Conservation (phyloP, 2,113 vertebrate species). For the Eudorcas thomsonii region DNA sequence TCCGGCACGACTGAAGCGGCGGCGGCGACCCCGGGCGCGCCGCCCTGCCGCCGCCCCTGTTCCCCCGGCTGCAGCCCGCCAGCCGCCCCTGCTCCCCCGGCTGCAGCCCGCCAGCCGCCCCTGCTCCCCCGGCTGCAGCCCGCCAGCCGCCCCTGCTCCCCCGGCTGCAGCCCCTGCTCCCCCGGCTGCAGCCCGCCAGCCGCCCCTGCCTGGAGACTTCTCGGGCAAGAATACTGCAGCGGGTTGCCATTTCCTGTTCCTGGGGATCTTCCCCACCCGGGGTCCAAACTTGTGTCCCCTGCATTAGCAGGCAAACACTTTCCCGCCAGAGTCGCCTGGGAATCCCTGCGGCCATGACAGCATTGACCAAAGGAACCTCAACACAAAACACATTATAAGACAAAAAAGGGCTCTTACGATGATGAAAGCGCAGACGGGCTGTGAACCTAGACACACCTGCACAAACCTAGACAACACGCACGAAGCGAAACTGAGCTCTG, state of each 20-base stretch:
- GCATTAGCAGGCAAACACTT: background rate
- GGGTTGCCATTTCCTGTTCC: background rate
- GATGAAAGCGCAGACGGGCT: background rate
- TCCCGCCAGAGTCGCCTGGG: background rate
- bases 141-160: background rate
- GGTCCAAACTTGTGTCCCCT: background rate
- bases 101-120: too few species aligned
- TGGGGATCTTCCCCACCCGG: background rate
- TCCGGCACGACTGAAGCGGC: fast-evolving
- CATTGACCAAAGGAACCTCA: background rate
- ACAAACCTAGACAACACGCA: background rate
- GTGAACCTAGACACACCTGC: background rate
- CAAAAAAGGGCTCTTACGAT: background rate
- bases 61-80: fast-evolving
- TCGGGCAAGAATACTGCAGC: background rate
- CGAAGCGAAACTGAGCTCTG: background rate
- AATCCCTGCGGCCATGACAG: background rate
- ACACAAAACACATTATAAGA: background rate
- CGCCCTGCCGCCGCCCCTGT: background rate
- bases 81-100: background rate
- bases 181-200: fast-evolving
- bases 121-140: fast-evolving
- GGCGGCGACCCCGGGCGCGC: fast-evolving
- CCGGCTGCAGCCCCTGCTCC: fast-evolving
- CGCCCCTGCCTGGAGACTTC: background rate